Conservation (phyloP, 2,797 vertebrate genomes). For the Natrix natrix region DNA sequence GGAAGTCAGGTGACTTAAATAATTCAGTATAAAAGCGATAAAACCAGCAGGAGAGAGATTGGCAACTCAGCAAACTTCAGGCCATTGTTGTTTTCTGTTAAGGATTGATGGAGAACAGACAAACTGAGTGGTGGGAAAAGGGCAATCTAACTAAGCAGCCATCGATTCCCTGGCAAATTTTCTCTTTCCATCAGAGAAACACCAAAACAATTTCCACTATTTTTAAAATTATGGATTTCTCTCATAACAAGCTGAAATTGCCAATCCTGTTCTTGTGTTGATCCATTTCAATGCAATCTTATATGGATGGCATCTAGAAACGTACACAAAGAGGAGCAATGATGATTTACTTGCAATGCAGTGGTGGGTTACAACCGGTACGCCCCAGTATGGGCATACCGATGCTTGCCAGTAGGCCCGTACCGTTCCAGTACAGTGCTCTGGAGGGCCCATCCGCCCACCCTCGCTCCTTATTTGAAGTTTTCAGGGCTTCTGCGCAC, state of each 20-base stretch:
- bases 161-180: background rate
- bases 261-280: background rate
- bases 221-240: background rate
- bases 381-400: too few species aligned
- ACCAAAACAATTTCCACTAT: background rate
- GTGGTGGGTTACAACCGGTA: too few species aligned
- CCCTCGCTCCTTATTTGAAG: too few species aligned
- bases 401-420: too few species aligned
- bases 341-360: background rate
- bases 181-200: background rate
- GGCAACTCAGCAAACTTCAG: background rate
- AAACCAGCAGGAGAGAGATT: background rate
- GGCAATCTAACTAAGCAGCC: background rate
- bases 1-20: background rate
- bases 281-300: background rate
- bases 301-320: background rate
- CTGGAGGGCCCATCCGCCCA: too few species aligned
- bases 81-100: background rate
- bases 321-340: background rate
- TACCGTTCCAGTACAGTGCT: too few species aligned
- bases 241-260: background rate
- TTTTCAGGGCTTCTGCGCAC: too few species aligned
- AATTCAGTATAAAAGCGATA: background rate
- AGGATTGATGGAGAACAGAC: background rate
- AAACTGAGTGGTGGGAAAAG: background rate